Percentiles rank a stretch among this genome's conserved stretches.
These are phyloP conservation scores for Sphaerophoria taeniata DNA, from an alignment of 2,888 invertebrate species.

Conservation along the genomic window DNA sequence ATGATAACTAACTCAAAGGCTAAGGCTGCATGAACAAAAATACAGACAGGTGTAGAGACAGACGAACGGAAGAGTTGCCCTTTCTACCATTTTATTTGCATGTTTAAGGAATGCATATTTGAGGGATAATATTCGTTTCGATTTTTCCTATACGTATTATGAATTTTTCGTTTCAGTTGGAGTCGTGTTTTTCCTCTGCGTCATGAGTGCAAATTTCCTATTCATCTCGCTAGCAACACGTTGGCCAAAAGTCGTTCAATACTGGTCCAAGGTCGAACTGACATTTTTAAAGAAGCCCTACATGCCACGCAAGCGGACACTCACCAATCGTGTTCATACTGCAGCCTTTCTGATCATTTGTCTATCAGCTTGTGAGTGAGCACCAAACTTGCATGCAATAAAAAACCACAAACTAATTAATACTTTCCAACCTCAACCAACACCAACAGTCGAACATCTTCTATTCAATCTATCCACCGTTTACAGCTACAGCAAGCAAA, in stretches of 20 bases:
- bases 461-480: constrained; percentile 77
- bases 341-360: constrained; percentile 77
- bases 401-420: no score
- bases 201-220: constrained; percentile 77
- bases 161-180: constrained; percentile 76
- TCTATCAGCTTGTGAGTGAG: constrained; percentile 76
- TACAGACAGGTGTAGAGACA: no score
- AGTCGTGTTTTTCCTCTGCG: constrained; percentile 79
- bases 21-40: no score
- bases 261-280: constrained; percentile 80
- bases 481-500: constrained; percentile 74
- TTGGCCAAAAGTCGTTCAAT: constrained; percentile 80
- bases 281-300: constrained; percentile 79
- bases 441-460: constrained; percentile 78
- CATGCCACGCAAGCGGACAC: constrained; percentile 75
- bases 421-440: no score
- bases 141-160: no score
- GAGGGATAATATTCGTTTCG: no score
- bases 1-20: no score
- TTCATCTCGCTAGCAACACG: constrained; percentile 79
- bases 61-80: no score
- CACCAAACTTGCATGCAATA: neutral
- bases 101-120: no score
- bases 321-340: constrained; percentile 77
- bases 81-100: no score